Evolutionary conservation across 2,797 vertebrate genomes (phyloP).

Genomic region (Cirrhinus mrigala): DNA sequence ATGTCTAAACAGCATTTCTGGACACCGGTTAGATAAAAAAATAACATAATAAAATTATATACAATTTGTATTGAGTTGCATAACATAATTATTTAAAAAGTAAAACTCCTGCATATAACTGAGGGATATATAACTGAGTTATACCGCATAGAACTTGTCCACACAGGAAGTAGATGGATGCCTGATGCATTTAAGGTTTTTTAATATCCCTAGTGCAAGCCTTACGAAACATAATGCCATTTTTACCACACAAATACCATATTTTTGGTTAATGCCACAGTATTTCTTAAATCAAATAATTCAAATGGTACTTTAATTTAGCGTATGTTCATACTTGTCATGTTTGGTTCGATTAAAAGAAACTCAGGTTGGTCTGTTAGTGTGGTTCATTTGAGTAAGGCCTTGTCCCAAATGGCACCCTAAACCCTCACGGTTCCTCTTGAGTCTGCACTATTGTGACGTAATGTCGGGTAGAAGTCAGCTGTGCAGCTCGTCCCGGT

Average conservation of each 20-base stretch:
- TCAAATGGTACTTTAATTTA: background rate
- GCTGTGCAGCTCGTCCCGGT: too few relatives aligned
- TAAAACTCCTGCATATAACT: background rate
- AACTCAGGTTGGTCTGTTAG: too few relatives aligned
- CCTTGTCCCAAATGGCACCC: too few relatives aligned
- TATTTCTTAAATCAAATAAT: background rate
- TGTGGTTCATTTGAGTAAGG: too few relatives aligned
- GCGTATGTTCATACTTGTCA: too few relatives aligned
- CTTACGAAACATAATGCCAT: background rate
- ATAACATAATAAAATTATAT: background rate
- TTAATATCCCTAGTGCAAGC: background rate
- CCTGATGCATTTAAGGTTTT: background rate
- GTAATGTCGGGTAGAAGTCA: too few relatives aligned
- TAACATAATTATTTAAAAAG: background rate
- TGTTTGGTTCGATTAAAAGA: too few relatives aligned
- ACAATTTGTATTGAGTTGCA: background rate
- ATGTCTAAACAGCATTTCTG: constrained; percentile 7
- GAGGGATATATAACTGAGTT: background rate
- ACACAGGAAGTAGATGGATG: background rate
- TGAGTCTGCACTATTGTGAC: too few relatives aligned
- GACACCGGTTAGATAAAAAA: background rate
- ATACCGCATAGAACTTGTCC: background rate
- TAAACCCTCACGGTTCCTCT: too few relatives aligned
- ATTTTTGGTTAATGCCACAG: background rate
- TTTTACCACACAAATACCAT: background rate